Evolutionary conservation across 2,888 invertebrate species (phyloP), one percentile per base, ranked within the genome.

Genomic region (Gari tellinella): DNA sequence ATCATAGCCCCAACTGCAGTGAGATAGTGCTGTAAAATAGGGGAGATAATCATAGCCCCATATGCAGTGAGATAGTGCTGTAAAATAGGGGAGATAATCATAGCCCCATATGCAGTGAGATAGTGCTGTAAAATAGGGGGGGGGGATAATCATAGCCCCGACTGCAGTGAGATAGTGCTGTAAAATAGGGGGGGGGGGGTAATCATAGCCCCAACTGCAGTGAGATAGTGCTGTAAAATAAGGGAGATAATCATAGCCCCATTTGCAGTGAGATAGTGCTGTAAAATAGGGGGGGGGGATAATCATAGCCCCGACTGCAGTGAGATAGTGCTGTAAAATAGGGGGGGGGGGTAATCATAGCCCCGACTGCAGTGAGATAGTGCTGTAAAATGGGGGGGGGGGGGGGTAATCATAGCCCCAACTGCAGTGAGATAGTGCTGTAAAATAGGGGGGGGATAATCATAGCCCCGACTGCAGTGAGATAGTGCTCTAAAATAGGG

Each of bases 121-220:
- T 31, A 7, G 31, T 31, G 31, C 31, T 31, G 31, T 31, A 31
- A 31, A 31, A 31, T 31, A n/a, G n/a, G n/a, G n/a, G n/a, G 96
- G 96, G 80, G 96, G 95, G 1, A 96, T 95, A 8, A 96, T 95
- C 41, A 96, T 96, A 0, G 86, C 83, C 0, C 96, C 96, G 69
- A 96, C 95, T 95, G 96, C 96, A 0, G 96, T 96, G 66, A 89
- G 64, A 65, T 87, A 89, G 31, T 89, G 88, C 90, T 90, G 81
- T 10, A 82, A 81, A 17, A 17, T 57, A 96, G 95, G 88, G 96
- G 95, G 0, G 96, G 96, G 80, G 96, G 95, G 1, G 96, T 95
- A 8, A 96, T 95, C 41, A 96, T 96, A 0, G 86, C 83, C 0
- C 96, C 96, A 69, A 96, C 95, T 95, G 96, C 96, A 0, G 96